These are phyloP conservation scores for Drosophila auraria DNA, from an alignment of 1,140 invertebrate species.

Conservation along the genomic window DNA sequence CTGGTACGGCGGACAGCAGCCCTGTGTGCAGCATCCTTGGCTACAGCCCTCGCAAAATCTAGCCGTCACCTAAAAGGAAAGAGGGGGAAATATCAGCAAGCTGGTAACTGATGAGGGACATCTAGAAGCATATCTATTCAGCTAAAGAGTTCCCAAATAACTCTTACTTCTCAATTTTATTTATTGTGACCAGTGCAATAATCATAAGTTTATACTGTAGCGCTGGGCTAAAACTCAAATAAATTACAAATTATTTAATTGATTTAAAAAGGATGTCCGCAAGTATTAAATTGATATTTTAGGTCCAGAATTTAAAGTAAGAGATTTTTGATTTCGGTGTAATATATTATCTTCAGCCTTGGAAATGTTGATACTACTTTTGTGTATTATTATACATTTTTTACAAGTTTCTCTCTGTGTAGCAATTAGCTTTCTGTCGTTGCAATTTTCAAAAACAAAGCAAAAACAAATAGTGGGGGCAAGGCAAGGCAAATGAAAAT, in stretches of 20 bases:
- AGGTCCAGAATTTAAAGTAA: not conserved
- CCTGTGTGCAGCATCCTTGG: conserved; percentile 90
- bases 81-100: not conserved
- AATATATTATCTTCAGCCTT: too few species aligned
- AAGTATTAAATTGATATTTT: not conserved
- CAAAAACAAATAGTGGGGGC: not conserved
- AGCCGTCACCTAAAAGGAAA: conserved; percentile 65
- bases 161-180: too few species aligned
- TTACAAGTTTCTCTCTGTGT: conserved; percentile 11
- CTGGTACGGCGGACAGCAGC: conserved; percentile 88
- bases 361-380: not conserved
- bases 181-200: too few species aligned
- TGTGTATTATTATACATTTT: not conserved
- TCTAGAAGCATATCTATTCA: too few species aligned
- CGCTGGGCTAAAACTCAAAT: too few species aligned
- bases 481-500: conserved; percentile 30
- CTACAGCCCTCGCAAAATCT: conserved; percentile 87
- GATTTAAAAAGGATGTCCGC: too few species aligned
- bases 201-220: too few species aligned
- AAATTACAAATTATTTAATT: too few species aligned
- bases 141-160: too few species aligned
- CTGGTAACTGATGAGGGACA: not conserved
- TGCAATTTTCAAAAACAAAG: conserved; percentile 13
- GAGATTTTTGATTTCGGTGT: not conserved
- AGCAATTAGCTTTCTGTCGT: conserved; percentile 22